Evolutionary conservation across 2,113 vertebrate genomes (phyloP).

Genomic region (Mobula hypostoma): DNA sequence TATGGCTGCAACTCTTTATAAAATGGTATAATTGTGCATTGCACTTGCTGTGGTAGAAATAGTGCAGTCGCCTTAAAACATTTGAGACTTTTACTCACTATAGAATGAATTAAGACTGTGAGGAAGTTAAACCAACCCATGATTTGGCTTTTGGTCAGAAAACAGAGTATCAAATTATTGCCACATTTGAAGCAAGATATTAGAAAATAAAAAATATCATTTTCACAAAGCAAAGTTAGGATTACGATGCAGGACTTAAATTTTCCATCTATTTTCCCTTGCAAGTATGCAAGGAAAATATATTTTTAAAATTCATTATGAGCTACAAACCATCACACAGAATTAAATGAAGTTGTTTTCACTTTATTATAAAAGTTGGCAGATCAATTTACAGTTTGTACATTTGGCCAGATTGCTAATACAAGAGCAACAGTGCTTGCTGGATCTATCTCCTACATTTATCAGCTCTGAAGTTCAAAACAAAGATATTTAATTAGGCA

Average conservation of each 20-base stretch:
- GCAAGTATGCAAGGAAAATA: neutral
- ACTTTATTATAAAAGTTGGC: neutral
- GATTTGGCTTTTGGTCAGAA: neutral
- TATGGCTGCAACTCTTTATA: neutral
- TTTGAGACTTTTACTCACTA: neutral
- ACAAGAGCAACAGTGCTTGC: neutral
- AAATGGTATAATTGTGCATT: neutral
- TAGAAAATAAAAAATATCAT: neutral
- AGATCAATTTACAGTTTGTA: neutral
- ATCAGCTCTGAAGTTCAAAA: neutral
- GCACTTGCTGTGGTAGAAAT: neutral
- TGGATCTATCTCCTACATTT: neutral
- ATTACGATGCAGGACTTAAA: neutral
- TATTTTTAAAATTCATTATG: neutral
- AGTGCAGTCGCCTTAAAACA: too few species aligned
- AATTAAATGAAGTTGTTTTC: neutral
- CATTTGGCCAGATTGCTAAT: neutral
- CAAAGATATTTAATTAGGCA: too few species aligned
- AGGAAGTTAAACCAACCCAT: neutral
- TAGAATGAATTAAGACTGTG: neutral
- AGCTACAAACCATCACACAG: neutral
- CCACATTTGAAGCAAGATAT: neutral
- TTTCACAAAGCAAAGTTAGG: neutral
- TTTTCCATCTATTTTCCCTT: neutral
- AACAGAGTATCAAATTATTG: neutral